phyloP scores from a whole-genome alignment of 92 coral and sea anemone species.

The Umimayanthus chanpuru region DNA sequence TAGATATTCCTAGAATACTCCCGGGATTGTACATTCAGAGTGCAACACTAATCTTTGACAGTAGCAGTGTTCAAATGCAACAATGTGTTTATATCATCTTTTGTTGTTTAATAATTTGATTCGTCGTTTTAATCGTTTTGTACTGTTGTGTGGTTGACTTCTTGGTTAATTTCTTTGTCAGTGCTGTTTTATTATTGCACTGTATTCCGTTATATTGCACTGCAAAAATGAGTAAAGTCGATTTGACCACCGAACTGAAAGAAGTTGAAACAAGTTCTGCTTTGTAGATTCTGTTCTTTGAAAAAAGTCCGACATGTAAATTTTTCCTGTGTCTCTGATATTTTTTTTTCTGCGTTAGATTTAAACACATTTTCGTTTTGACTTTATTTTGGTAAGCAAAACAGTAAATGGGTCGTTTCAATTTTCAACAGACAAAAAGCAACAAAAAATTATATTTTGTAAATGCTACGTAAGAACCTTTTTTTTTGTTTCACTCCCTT shows the following conservation, averaged over 20 bases:
- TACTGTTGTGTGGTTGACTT: not conserved
- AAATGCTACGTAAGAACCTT: too few relatives aligned
- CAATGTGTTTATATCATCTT: too few relatives aligned
- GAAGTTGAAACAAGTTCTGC: not conserved
- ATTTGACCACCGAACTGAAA: too few relatives aligned
- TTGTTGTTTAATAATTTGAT: not conserved
- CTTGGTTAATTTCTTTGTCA: too few relatives aligned
- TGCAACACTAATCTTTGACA: not conserved
- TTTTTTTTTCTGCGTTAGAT: too few relatives aligned
- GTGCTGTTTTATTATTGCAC: too few relatives aligned
- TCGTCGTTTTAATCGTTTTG: not conserved
- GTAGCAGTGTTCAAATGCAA: not conserved
- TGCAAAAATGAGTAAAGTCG: not conserved
- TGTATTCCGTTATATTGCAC: not conserved
- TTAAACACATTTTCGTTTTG: not conserved
- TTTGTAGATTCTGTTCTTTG: not conserved
- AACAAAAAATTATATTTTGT: too few relatives aligned
- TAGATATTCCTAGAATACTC: too few relatives aligned
- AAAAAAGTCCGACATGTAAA: too few relatives aligned
- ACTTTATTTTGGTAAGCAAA: not conserved
- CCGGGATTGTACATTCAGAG: not conserved
- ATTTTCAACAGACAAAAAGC: not conserved
- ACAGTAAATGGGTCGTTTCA: not conserved
- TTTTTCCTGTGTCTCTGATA: too few relatives aligned
- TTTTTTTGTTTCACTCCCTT: too few relatives aligned